These are phyloP conservation scores for Tetragonula clypearis DNA, from an alignment of 1,140 invertebrate genomes.

Conservation along the genomic window DNA sequence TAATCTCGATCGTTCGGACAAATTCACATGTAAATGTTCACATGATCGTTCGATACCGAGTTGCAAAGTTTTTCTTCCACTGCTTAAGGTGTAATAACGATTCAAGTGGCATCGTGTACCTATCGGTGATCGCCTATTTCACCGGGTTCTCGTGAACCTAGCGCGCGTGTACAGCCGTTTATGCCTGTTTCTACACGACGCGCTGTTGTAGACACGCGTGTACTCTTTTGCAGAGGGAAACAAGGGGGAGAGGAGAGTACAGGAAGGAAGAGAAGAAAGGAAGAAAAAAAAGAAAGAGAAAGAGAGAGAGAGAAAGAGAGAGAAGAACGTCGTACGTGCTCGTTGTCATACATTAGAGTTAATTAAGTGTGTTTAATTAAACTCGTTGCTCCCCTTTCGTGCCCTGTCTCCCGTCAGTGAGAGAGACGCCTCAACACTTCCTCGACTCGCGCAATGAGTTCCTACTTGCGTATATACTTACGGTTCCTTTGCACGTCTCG, in stretches of 20 bases:
- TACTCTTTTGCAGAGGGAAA: constrained; percentile 18
- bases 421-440: constrained; percentile 35
- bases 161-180: constrained; percentile 63
- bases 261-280: not conserved
- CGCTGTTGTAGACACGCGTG: constrained; percentile 62
- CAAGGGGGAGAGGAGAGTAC: not conserved
- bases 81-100: constrained; percentile 10
- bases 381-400: constrained; percentile 65
- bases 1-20: too few species aligned
- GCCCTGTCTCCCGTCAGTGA: constrained; percentile 19
- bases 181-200: constrained; percentile 37
- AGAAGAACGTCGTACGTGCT: constrained; percentile 47
- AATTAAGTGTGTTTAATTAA: constrained; percentile 78
- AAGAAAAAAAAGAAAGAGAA: not conserved
- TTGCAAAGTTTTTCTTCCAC: not conserved
- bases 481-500: constrained; percentile 36
- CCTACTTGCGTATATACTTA: constrained; percentile 31
- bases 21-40: not conserved
- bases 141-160: constrained; percentile 43
- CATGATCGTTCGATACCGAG: not conserved
- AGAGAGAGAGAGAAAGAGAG: constrained; percentile 12
- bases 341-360: constrained; percentile 71
- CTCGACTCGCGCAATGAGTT: constrained; percentile 27
- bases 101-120: constrained; percentile 9
- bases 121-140: constrained; percentile 54